Evolutionary conservation across 2,888 invertebrate genomes (phyloP).

Genomic region (Aromia moschata): DNA sequence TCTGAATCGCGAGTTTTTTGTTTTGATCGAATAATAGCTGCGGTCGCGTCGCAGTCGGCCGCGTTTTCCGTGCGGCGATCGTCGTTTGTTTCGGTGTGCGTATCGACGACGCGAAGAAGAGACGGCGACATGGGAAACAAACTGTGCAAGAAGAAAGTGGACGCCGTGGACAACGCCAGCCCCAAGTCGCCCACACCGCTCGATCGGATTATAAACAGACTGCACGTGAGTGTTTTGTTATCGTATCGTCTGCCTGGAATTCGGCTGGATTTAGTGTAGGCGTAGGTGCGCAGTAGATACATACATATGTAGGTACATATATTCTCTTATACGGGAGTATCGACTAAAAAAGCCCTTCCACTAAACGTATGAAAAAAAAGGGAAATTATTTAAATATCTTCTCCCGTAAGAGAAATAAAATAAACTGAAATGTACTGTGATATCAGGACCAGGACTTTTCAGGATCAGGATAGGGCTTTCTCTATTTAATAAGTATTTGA

Average conservation of each 20-base stretch:
- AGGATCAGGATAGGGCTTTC: too few species aligned
- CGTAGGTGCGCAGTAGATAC: too few species aligned
- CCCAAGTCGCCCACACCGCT: conserved; percentile 52
- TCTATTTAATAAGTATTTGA: too few species aligned
- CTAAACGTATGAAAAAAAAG: too few species aligned
- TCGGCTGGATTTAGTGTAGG: not conserved
- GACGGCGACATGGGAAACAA: conserved; percentile 56
- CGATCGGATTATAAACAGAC: conserved; percentile 58
- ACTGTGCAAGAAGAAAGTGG: conserved; percentile 59
- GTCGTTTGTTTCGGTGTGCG: conserved; percentile 24
- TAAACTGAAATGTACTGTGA: too few species aligned
- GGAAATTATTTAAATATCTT: too few species aligned
- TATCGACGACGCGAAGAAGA: conserved; percentile 46
- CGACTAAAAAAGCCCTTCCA: too few species aligned
- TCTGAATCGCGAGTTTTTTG: conserved; percentile 27
- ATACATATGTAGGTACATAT: too few species aligned
- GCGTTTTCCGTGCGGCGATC: conserved; percentile 25
- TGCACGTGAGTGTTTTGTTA: conserved; percentile 54
- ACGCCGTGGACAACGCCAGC: conserved; percentile 47
- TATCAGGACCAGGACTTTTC: too few species aligned
- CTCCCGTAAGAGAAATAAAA: too few species aligned
- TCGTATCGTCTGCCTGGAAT: not conserved
- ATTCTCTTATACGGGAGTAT: too few species aligned
- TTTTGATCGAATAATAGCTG: conserved; percentile 33
- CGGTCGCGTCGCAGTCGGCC: conserved; percentile 11